Base-by-base conservation (phyloP, 2,797 vertebrate species). In the Gymnoscopelus braueri region DNA sequence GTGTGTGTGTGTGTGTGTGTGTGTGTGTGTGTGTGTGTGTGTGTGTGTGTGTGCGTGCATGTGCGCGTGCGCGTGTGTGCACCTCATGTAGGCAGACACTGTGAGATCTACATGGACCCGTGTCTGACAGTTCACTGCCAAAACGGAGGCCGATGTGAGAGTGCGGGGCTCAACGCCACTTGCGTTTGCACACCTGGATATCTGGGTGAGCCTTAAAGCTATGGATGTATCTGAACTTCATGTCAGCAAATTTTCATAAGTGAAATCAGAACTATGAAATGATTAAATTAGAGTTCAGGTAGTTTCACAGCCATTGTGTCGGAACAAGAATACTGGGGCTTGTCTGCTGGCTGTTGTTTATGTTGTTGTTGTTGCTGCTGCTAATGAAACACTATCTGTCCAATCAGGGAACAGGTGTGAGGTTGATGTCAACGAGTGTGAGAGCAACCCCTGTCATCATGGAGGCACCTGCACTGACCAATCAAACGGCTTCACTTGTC, bases 381-480 rank as follows among this genome's bases (percentile, higher is more conserved):
- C 19, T 26, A 76, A 69, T 54, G 6, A 52, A 11, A 60, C 50
- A 56, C 63, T 49, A 32, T 56, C 60, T 75, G 63, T 80, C 53
- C 72, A 9, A 57, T 57, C 74, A 95, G 98, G 98, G 62, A 95
- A 97, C 65, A 95, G 94, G 52, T 99, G 98, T 78, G 97, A 98
- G 83, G 90, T 94, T 2, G 95, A 99, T 79, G 75, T 98, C 68
- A 97, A 98, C 0, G 96, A 98, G 83, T 99, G 97, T 67, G 95
- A 98, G 82, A 98, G 96, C 89, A 96, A 92, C 87, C 97, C 98
- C 1, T 99, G 98, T 84, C 97, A 96, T 72, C 97, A 98, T 0
- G 94, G 95, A 19, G 96, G 96, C 65, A 97, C 96, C 78, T 99
- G 98, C 86, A 89, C 95, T 68, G 96, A 99, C 93, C 97, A 98